Base-by-base conservation (phyloP, 2,113 vertebrate genomes). In the Synodontis membranacea region DNA sequence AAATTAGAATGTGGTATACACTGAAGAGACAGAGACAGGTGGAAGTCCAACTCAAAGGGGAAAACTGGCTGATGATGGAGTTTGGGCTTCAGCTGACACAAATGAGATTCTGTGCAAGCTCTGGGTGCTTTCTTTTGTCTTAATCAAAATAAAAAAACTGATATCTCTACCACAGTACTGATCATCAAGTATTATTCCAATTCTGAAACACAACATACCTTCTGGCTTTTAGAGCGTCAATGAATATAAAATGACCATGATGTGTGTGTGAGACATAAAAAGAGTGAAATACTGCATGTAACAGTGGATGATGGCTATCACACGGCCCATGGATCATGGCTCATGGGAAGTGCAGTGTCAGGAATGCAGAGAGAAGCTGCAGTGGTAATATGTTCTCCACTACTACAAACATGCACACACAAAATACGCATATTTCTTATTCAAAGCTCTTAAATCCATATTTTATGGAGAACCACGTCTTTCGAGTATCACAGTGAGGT, bases 271-370 rank as follows among this genome's bases (percentile, higher is more conserved):
- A n/a, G 70, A 78, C 23, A 58, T 64, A 50, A 37, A 87, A 89
- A 72, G 39, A 60, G 64, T 66, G 52, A 90, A 94, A 93, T 93
- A 92, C 90, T 92, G 93, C 92, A 93, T 85, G 88, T 91, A 93
- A 96, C 94, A 96, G 96, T 94, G 94, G 93, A 93, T 90, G 90
- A 92, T 79, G 91, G 93, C 93, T 93, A 92, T 92, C 91, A 90
- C 79, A 92, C 79, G 91, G 92, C 91, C 88, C 34, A 83, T 80
- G 87, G 86, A 86, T 94, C 92, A 86, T 84, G 84, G 92, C 91
- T 88, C 37, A 83, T 81, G 91, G 89, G 91, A 87, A 92, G 89
- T 86, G 91, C 89, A 88, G 88, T 89, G 88, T 79, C 84, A 90
- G 80, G 82, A 89, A 91, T 89, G 88, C 85, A 91, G 88, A 85